Evolutionary conservation across 2,888 invertebrate genomes (phyloP).

Genomic region (Spilosoma lubricipeda): DNA sequence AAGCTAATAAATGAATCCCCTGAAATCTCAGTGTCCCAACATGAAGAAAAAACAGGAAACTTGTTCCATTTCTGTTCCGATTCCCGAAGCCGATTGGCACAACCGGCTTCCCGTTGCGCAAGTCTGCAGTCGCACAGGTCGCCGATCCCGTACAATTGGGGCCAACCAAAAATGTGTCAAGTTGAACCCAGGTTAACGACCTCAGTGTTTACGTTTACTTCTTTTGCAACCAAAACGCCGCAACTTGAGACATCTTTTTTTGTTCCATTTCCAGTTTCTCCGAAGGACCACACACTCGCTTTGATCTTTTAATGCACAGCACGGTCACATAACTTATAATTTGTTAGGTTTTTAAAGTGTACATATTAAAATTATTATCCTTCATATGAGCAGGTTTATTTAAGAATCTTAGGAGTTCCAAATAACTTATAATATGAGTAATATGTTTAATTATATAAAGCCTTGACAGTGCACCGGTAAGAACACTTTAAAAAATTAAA

Average conservation of each 20-base stretch:
- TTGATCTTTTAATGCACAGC: conserved; percentile 45
- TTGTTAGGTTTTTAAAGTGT: conserved; percentile 41
- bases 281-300: conserved; percentile 41
- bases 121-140: conserved; percentile 71
- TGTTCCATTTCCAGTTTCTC: conserved; percentile 20
- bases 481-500: background rate
- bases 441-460: conserved; percentile 21
- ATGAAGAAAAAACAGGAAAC: conserved; percentile 40
- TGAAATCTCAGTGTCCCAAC: conserved; percentile 22
- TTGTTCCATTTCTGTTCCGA: conserved; percentile 53
- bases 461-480: conserved; percentile 9
- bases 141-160: conserved; percentile 80
- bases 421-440: conserved; percentile 23
- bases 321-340: conserved; percentile 33
- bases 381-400: conserved; percentile 20
- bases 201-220: conserved; percentile 76
- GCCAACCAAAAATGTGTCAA: conserved; percentile 84
- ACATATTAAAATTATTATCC: conserved; percentile 35
- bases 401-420: conserved; percentile 4
- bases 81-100: conserved; percentile 65
- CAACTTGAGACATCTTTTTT: conserved; percentile 44
- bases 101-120: conserved; percentile 79
- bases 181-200: conserved; percentile 83
- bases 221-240: conserved; percentile 62
- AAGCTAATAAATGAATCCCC: conserved; percentile 27